Evolutionary conservation across 2,113 vertebrate species (phyloP).

Genomic region (Chionomys nivalis): DNA sequence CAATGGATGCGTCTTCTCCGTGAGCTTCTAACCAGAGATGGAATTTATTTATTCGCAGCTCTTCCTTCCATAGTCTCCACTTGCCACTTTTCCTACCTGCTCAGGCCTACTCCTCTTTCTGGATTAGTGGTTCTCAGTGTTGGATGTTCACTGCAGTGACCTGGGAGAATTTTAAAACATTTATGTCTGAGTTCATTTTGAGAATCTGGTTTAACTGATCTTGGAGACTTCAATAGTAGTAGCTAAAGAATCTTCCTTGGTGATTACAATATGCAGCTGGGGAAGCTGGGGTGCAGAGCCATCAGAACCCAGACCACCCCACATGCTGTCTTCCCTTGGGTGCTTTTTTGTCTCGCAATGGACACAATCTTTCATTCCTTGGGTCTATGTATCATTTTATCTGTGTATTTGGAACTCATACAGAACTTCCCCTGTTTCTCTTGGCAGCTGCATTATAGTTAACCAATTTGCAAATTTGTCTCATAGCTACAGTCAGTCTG

Average conservation of each 20-base stretch:
- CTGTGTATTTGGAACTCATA: background rate
- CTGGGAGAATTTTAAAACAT: slow-evolving; percentile 19
- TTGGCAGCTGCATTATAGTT: background rate
- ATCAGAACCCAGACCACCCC: background rate
- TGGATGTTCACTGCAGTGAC: slow-evolving; percentile 35
- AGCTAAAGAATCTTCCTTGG: background rate
- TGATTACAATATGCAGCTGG: background rate
- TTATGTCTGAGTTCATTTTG: background rate
- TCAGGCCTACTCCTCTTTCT: slow-evolving; percentile 5
- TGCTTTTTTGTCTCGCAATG: background rate
- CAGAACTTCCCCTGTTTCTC: background rate
- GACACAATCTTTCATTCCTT: background rate
- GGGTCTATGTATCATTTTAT: background rate
- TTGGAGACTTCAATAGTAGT: background rate
- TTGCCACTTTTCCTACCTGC: background rate
- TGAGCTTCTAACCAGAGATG: slow-evolving; percentile 33
- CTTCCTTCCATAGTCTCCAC: background rate
- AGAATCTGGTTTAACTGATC: slow-evolving; percentile 15
- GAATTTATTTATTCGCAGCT: background rate
- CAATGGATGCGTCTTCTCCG: slow-evolving; percentile 9
- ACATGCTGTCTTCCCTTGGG: background rate
- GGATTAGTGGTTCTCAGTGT: slow-evolving; percentile 2
- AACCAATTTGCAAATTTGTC: background rate
- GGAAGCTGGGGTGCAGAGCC: background rate
- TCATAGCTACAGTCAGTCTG: background rate